Conservation (phyloP, 2,888 invertebrate species). For the Pycnomerus fuliginosus region DNA sequence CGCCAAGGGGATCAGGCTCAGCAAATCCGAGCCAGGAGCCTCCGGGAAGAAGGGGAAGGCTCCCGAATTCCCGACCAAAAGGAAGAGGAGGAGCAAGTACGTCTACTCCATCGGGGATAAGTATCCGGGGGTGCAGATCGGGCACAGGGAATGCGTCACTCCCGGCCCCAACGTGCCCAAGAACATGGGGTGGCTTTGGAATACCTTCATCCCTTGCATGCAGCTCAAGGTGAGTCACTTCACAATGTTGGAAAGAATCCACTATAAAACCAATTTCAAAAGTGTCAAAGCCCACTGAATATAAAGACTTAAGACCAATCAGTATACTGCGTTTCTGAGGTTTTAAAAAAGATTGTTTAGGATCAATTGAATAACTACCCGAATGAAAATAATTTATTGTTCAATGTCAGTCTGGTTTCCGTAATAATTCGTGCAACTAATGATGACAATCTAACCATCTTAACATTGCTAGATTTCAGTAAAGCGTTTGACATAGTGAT, state of each 20-base stretch:
- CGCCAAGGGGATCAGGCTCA: background rate
- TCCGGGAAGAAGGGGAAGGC: slow-evolving; percentile 1
- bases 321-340: too few species aligned
- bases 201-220: slow-evolving; percentile 40
- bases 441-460: too few species aligned
- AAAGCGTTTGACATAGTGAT: too few species aligned
- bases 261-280: slow-evolving; percentile 1
- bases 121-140: slow-evolving; percentile 58
- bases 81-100: slow-evolving; percentile 49
- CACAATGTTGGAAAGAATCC: background rate
- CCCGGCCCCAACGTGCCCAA: slow-evolving; percentile 59
- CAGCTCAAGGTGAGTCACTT: slow-evolving; percentile 36
- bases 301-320: too few species aligned
- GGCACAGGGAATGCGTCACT: slow-evolving; percentile 59
- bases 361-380: too few species aligned
- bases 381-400: too few species aligned
- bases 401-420: too few species aligned
- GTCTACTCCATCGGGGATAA: slow-evolving; percentile 54
- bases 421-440: too few species aligned
- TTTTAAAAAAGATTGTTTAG: too few species aligned
- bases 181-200: slow-evolving; percentile 72
- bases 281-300: too few species aligned
- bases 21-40: background rate
- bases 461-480: too few species aligned
- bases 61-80: slow-evolving; percentile 1